These are phyloP conservation scores for Telenomus remus DNA, from an alignment of 1,140 invertebrate species.

Conservation along the genomic window DNA sequence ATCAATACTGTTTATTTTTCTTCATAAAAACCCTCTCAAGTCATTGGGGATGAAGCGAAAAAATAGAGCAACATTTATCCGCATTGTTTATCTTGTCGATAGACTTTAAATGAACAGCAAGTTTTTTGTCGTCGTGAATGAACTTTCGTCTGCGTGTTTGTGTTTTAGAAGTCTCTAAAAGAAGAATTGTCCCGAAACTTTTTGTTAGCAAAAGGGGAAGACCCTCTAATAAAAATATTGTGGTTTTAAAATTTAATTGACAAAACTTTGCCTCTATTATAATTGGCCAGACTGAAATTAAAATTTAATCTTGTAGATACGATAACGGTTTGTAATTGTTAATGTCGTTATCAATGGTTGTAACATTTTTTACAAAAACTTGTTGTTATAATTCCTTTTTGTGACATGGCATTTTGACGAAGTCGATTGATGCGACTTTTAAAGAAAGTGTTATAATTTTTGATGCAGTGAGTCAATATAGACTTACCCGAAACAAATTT, in stretches of 20 bases:
- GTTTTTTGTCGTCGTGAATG: constrained; percentile 55
- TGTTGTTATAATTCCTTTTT: no score
- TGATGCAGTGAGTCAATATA: not conserved
- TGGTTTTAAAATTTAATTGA: constrained; percentile 48
- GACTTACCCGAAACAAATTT: constrained; percentile 17
- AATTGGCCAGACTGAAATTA: constrained; percentile 11
- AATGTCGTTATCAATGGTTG: no score
- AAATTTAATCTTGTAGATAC: constrained; percentile 20
- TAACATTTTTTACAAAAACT: no score
- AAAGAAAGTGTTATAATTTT: not conserved
- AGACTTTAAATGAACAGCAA: constrained; percentile 53
- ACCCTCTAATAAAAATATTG: constrained; percentile 47
- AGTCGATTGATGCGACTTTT: no score
- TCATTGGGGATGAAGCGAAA: constrained; percentile 6
- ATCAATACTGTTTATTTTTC: no score
- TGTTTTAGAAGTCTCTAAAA: constrained; percentile 36
- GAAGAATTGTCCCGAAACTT: constrained; percentile 43
- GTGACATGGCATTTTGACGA: no score
- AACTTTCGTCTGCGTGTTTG: constrained; percentile 51
- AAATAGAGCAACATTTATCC: constrained; percentile 48
- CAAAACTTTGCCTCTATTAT: constrained; percentile 19
- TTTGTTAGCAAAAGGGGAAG: constrained; percentile 27
- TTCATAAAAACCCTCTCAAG: constrained; percentile 20
- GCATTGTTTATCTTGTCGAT: constrained; percentile 50
- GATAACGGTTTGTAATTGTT: constrained; percentile 4